A percentile compares a stretch with the other conserved stretches of the same genome.
These are phyloP conservation scores for Lasiurus cinereus DNA, from an alignment of 2,113 vertebrate species.

Conservation along the genomic window DNA sequence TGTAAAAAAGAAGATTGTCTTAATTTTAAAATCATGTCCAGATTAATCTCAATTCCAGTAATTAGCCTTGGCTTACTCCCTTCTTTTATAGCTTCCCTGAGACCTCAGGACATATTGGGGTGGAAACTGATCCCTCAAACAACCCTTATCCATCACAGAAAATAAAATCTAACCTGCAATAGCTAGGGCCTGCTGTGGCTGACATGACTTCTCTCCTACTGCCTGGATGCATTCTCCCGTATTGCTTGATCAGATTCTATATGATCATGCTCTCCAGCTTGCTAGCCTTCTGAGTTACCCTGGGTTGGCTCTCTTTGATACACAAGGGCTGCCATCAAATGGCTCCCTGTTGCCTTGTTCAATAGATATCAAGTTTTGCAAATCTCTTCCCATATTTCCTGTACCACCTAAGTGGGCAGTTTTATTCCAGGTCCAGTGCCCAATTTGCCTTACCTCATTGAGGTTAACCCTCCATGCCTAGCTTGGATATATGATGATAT, in stretches of 20 bases:
- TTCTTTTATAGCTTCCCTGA: not conserved
- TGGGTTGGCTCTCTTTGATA: not conserved
- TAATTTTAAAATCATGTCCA: not conserved
- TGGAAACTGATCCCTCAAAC: not conserved
- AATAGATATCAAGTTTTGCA: not conserved
- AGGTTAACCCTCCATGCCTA: not conserved
- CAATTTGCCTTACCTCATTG: not conserved
- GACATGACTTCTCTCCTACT: not conserved
- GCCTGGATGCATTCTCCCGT: not conserved
- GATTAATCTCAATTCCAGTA: not conserved
- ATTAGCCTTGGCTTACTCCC: not conserved
- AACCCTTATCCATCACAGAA: not conserved
- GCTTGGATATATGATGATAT: not conserved
- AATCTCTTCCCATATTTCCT: not conserved
- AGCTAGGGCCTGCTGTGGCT: not conserved
- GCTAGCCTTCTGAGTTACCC: not conserved
- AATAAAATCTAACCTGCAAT: not conserved
- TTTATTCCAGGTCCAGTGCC: not conserved
- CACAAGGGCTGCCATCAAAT: not conserved
- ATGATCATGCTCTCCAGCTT: not conserved
- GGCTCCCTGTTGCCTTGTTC: not conserved
- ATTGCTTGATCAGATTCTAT: not conserved
- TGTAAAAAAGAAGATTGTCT: not conserved
- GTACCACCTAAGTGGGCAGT: not conserved
- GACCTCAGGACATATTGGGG: not conserved